Base-by-base conservation (phyloP, 2,797 vertebrate species). In the Takifugu rubripes region DNA sequence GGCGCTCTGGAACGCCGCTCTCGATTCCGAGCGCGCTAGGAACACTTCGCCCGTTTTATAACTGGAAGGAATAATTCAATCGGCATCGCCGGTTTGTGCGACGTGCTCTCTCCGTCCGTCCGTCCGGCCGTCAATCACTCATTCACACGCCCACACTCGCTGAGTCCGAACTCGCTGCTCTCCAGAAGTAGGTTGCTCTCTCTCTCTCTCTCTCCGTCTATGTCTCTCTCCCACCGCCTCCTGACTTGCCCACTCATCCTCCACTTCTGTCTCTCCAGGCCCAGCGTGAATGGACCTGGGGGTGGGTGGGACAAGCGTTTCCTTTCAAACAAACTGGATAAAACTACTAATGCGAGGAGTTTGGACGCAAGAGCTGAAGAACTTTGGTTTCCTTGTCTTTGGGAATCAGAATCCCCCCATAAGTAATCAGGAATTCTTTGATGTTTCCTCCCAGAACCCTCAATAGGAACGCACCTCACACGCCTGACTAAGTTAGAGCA, bases 131-230 rank as follows among this genome's bases (percentile, higher is more conserved):
- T 77, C 76, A 66, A 66, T 71, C 72, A 58, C 46, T 60, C 68
- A 62, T 52, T 78, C 78, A 81, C 64, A 74, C 76, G 17, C 75
- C 61, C 74, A 75, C 72, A 54, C 59, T 25, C 70, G 44, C 44
- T 9, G 31, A 79, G 74, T 84, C 36, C 36, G 12, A 40, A 4
- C 36, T 12, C 36, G 2, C 36, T 40, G 83, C 88, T 87, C 86
- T 54, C 63, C 56, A 79, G 70, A 90, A 89, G 72, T 84, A 78
- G 87, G 85, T 75, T 84, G 81, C 15, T 43, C 68, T 53, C 65
- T 50, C 47, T 49, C 33, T 49, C 21, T 12, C 67, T 59, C 58
- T 67, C 75, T 49, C 46, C 36, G 9, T 43, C 68, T 53, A 63
- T 50, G 33, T 49, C 33, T 49, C 21, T 12, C 67, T 59, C 58